Percentiles rank a stretch among this genome's conserved stretches.
Conservation (phyloP, 2,797 vertebrate species). For the Acipenser ruthenus region DNA sequence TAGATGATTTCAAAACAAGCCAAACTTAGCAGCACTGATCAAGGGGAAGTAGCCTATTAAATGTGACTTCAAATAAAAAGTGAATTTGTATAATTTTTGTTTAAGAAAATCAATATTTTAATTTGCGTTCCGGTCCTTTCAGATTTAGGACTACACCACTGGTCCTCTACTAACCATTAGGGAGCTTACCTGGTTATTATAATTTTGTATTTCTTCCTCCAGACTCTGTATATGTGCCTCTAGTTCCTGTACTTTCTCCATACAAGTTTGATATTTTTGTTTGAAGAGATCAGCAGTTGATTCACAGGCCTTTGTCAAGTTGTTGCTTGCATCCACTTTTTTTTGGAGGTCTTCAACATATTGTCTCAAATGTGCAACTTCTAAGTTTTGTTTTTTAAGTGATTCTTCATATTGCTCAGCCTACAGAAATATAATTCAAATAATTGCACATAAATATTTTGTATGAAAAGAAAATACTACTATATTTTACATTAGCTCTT, state of each 20-base stretch:
- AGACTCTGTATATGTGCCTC: constrained; percentile 36
- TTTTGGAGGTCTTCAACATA: constrained; percentile 32
- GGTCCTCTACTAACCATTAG: background rate
- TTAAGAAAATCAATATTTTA: too few species aligned
- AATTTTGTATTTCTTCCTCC: constrained; percentile 44
- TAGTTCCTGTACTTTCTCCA: constrained; percentile 39
- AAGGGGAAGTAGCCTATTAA: too few species aligned
- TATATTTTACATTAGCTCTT: too few species aligned
- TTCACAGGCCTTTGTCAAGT: constrained; percentile 30
- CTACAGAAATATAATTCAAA: constrained; percentile 40
- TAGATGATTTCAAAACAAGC: too few species aligned
- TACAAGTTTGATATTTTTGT: constrained; percentile 44
- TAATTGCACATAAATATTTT: too few species aligned
- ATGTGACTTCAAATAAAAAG: too few species aligned
- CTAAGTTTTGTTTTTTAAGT: constrained; percentile 31
- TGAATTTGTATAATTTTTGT: too few species aligned
- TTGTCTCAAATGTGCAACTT: constrained; percentile 31
- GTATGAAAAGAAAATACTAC: too few species aligned
- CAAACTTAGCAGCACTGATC: too few species aligned
- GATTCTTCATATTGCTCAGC: constrained; percentile 31
- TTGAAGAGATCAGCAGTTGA: constrained; percentile 41
- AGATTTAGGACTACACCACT: too few species aligned
- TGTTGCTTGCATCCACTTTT: constrained; percentile 30
- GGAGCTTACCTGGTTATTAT: constrained; percentile 42
- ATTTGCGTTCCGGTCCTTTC: too few species aligned